Evolutionary conservation across 1,140 invertebrate genomes (phyloP), one percentile per base, ranked within the genome.

Genomic region (Sycophaga agraensis): DNA sequence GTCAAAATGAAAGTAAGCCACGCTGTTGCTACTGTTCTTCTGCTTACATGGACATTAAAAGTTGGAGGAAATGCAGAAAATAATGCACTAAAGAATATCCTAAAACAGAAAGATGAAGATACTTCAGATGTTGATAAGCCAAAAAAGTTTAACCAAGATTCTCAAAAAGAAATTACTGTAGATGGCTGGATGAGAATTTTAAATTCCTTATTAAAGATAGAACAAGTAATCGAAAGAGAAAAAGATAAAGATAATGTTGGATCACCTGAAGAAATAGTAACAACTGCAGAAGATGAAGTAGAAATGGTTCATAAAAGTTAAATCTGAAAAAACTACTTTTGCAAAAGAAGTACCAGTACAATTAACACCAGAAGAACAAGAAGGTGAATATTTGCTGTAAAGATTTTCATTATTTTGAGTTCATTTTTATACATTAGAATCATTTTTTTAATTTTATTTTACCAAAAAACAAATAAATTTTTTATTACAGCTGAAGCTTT

Each of bases 401-500:
- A 5, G 39, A 37, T 37, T 53, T 2, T 14, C 4, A 22, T 7
- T 39, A 39, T 26, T 37, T n/a, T 42, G 19, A 42, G 19, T 42
- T 42, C 7, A 42, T 17, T 17, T 19, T 42, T 2, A 42, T 8
- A 42, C 2, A 17, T 16, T 4, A 42, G 19, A 39, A 9, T 39
- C 37, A 42, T 17, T 42, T 16, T 42, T 4, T 42, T 19, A 42
- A 16, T 9, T 19, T 42, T 42, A 42, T 42, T 42, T 4, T 42
- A 42, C 2, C 7, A 42, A 16, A 42, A 19, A 16, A 42, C 16
- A 42, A 8, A 16, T 17, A 19, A 19, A 42, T 58, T 64, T 26
- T 35, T 37, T 57, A 35, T 28, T 59, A 12, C 16, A 89, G 89
- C 84, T 14, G 85, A 89, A 73, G 82, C 85, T 46, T 68, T 91